Evolutionary conservation across 2,797 vertebrate genomes (phyloP).

Genomic region (Tadarida brasiliensis): DNA sequence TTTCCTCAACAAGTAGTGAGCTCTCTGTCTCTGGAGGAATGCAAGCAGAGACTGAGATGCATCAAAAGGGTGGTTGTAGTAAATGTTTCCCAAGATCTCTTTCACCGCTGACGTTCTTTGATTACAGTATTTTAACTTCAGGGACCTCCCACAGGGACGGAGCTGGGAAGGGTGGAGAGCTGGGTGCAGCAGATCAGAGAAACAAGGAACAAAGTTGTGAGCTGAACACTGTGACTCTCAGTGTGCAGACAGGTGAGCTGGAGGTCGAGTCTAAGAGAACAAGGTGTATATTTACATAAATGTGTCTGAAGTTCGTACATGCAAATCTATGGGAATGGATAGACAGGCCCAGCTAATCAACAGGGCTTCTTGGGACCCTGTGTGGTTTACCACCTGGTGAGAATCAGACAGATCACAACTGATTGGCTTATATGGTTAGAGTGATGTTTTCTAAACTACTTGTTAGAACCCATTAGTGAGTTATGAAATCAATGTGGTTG

Average conservation of each 20-base stretch:
- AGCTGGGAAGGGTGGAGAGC: background rate
- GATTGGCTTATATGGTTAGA: background rate
- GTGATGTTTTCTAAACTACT: constrained; percentile 13
- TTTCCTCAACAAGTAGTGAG: background rate
- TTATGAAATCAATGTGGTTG: background rate
- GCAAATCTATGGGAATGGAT: background rate
- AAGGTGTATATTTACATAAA: background rate
- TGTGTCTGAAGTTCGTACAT: background rate
- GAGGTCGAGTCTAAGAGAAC: background rate
- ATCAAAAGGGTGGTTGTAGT: background rate
- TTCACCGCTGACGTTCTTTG: background rate
- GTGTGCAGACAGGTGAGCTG: background rate
- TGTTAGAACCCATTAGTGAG: too few relatives aligned
- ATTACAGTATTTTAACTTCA: background rate
- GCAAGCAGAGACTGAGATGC: background rate
- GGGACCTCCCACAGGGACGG: background rate
- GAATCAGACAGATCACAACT: background rate
- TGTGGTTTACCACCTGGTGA: background rate
- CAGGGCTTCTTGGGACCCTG: background rate
- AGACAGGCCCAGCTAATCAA: background rate
- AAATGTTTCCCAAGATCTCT: background rate
- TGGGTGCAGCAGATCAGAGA: background rate
- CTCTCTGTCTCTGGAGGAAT: background rate
- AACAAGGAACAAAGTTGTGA: background rate
- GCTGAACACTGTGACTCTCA: background rate